A percentile compares a stretch with the other conserved stretches of the same genome.
These are phyloP conservation scores for Neuroscelio doddi DNA, from an alignment of 2,888 invertebrate genomes.

Conservation along the genomic window DNA sequence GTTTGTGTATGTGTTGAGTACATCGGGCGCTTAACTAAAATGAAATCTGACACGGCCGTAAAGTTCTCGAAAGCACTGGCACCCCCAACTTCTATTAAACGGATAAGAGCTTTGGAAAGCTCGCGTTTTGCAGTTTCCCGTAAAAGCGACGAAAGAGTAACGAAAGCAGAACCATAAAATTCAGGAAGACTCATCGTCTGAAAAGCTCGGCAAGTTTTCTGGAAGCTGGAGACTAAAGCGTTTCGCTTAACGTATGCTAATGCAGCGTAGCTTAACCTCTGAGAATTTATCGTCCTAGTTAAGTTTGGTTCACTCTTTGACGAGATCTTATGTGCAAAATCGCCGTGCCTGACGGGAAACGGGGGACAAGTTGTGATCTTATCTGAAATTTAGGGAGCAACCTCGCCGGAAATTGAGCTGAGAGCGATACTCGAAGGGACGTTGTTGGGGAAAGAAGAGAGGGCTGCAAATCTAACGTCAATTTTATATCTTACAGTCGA, in stretches of 20 bases:
- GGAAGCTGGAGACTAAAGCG: slow-evolving; percentile 35
- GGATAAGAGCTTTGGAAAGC: slow-evolving; percentile 30
- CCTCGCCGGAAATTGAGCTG: slow-evolving; percentile 62
- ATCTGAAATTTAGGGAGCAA: slow-evolving; percentile 66
- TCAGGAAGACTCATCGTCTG: slow-evolving; percentile 40
- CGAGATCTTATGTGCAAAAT: slow-evolving; percentile 32
- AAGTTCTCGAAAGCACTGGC: slow-evolving; percentile 31
- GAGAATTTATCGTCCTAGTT: slow-evolving; percentile 41
- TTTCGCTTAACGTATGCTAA: slow-evolving; percentile 53
- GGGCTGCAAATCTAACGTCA: no score
- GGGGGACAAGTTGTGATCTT: slow-evolving; percentile 67
- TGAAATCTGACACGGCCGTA: slow-evolving; percentile 50
- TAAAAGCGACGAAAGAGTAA: slow-evolving; percentile 30
- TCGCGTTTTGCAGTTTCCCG: slow-evolving; percentile 13
- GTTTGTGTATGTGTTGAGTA: slow-evolving; percentile 1
- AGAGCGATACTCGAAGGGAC: slow-evolving; percentile 49
- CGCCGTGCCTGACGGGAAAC: slow-evolving; percentile 38
- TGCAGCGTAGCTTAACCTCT: slow-evolving; percentile 45
- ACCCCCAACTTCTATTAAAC: slow-evolving; percentile 12
- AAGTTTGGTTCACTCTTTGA: slow-evolving; percentile 37
- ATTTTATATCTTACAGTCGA: no score
- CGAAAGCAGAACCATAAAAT: slow-evolving; percentile 47
- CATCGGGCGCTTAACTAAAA: slow-evolving; percentile 47
- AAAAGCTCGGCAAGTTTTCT: slow-evolving; percentile 33
- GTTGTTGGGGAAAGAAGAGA: no score